Evolutionary conservation across 2,888 invertebrate genomes (phyloP), one percentile per base, ranked within the genome.

Genomic region (Cyclophora albipunctata): DNA sequence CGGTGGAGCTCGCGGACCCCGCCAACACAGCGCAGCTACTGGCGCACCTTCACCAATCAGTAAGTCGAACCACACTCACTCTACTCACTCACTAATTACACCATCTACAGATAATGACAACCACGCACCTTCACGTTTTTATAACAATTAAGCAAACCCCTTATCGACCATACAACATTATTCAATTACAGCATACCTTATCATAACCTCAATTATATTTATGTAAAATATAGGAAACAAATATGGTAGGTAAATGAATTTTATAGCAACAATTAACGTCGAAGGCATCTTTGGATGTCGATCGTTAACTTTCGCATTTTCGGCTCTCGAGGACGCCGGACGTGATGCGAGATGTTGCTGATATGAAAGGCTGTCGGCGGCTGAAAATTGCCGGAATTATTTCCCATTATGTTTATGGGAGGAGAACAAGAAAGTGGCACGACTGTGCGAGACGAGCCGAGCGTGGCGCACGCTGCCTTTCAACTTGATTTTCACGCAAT

Each of bases 321-420:
- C 58, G 66, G 63, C 54, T 63, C 57, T 67, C 59, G 60, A 67
- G 67, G 60, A 62, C 61, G 67, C 71, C 67, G 67, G 60, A 62
- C 61, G 67, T 72, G 63, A 68, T 65, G 69, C 71, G 69, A 75
- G 73, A 79, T 80, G 78, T 63, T 65, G 69, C 69, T 70, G 75
- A 75, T 75, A 66, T 73, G 78, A 75, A 71, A 69, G 71, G 69
- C 65, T 67, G 66, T 75, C 75, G 70, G 71, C 65, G 67, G 68
- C 67, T 69, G 73, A 66, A 80, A 83, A 84, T 83, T 81, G 78
- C 74, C 67, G 73, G 68, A 75, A 83, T 81, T 80, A 83, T 75
- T 75, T 72, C 75, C 78, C 76, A 82, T 83, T 80, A 82, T 73
- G 74, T 75, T 80, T 76, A 79, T 77, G 77, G 75, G 70, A 75